Evolutionary conservation across 2,888 invertebrate genomes (phyloP).

Genomic region (Drosophila acutilabella): DNA sequence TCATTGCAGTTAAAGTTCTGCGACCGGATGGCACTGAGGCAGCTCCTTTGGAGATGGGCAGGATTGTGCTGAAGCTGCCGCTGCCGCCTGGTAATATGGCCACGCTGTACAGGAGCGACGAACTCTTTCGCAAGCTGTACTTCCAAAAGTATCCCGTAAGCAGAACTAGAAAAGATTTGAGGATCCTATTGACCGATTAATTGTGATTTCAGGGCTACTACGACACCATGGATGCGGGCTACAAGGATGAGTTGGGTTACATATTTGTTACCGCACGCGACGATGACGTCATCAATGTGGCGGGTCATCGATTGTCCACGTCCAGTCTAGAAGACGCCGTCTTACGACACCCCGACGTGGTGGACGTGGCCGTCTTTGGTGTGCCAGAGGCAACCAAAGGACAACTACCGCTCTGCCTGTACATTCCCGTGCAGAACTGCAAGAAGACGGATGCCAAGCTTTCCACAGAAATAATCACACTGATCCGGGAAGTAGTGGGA

Average conservation of each 20-base stretch:
- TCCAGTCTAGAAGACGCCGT: constrained; percentile 96
- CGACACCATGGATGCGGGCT: constrained; percentile 98
- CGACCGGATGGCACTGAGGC: constrained; percentile 90
- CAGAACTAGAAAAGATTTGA: neutral
- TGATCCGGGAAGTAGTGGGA: constrained; percentile 84
- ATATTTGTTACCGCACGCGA: constrained; percentile 95
- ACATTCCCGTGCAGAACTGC: constrained; percentile 88
- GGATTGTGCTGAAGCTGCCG: constrained; percentile 93
- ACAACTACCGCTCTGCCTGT: constrained; percentile 94
- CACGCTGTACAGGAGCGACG: constrained; percentile 92
- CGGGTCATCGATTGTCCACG: constrained; percentile 96
- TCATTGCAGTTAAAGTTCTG: constrained; percentile 88
- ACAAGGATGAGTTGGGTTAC: constrained; percentile 92
- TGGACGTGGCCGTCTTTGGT: constrained; percentile 95
- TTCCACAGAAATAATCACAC: constrained; percentile 83
- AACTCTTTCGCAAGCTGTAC: constrained; percentile 92
- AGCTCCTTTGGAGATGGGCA: constrained; percentile 90
- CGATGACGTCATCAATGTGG: constrained; percentile 97
- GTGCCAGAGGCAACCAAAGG: constrained; percentile 96
- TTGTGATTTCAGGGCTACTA: constrained; percentile 85
- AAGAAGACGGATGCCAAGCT: constrained; percentile 80
- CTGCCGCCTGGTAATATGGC: constrained; percentile 95
- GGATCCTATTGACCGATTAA: neutral
- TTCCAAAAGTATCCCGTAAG: constrained; percentile 93
- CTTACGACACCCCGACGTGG: constrained; percentile 92